Base-by-base conservation (phyloP, 2,113 vertebrate genomes). In the Brachypodius melanocephalos region DNA sequence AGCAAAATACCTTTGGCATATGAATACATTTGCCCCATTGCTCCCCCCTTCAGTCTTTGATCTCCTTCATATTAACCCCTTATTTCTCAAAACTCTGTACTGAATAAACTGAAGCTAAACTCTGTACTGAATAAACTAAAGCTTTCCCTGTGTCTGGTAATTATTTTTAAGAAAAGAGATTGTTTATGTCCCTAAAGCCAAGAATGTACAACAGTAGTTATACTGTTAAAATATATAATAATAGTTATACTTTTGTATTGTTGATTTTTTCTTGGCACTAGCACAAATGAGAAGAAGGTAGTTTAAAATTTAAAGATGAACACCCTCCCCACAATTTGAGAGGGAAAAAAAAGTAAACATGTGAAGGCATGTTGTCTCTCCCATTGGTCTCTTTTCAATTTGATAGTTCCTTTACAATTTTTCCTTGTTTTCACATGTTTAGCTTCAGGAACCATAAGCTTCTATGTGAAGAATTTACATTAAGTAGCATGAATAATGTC, bases 351-450 rank as follows among this genome's bases (percentile, higher is more conserved):
- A 91, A 81, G 57, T 57, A 94, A 72, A 96, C 73, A 94, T 85
- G 76, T 92, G 79, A 90, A 95, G 69, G 86, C 31, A 69, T 86
- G 69, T 79, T 96, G 68, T 93, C 77, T 95, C 92, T 92, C 93
- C 82, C 86, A 94, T 22, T 94, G 93, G 84, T 96, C 51, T 94
- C 61, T 90, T 89, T 97, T 91, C 76, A 76, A 49, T 94, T 88
- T 93, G 55, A 93, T 57, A 89, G 73, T 15, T 96, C 71, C 81
- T 84, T 88, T 83, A 43, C 86, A 94, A 32, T 82, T 96, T 86
- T 71, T 62, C 69, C 73, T 76, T 91, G 82, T 93, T 98, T 97
- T 89, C 85, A 90, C 38, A 59, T 81, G 46, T 95, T 96, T 93
- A 92, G 57, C 67, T 96, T 81, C 59, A 90, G 94, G 74, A 96